Evolutionary conservation across 2,888 invertebrate species (phyloP), one percentile per base, ranked within the genome.

Genomic region (Amphiduros pacificus): DNA sequence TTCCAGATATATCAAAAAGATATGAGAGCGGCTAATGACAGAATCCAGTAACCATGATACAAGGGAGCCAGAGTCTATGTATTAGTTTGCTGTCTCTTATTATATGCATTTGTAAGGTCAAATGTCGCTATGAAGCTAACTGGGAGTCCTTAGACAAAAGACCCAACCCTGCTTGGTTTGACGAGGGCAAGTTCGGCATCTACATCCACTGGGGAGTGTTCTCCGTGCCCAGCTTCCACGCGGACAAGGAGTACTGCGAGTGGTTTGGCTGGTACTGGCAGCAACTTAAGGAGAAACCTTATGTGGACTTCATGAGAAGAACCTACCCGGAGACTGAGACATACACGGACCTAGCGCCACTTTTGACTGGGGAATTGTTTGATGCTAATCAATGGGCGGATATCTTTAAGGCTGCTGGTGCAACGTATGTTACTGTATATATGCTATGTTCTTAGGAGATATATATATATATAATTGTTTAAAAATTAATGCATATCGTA

Each of bases 131-230:
- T 50, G 49, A 85, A 54, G 90, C 94, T 0, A 88, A 86, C 26
- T 96, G 95, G 95, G 84, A 86, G 0, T 93, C 93, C 78, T 84
- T 96, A 71, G 95, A 96, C 76, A 85, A 85, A 17, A 85, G 95
- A 57, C 91, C 91, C 0, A 77, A 95, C 59, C 95, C 95, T 0
- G 66, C 78, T 2, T 96, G 95, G 95, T 96, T 91, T 78, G 94
- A 95, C 77, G 86, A 90, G 57, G 91, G 90, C 0, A 96, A 96
- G 84, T 84, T 93, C 67, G 95, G 95, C 2, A 93, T 96, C 72
- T 95, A 96, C 76, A 84, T 96, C 44, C 95, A 95, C 76, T 95
- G 94, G 93, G 95, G 95, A 0, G 91, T 95, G 0, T 96, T 90
- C 77, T 89, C 92, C 0, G 95, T 95, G 17, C 95, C 94, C 0